Evolutionary conservation across 2,888 invertebrate genomes (phyloP).

Genomic region (Thera britannica): DNA sequence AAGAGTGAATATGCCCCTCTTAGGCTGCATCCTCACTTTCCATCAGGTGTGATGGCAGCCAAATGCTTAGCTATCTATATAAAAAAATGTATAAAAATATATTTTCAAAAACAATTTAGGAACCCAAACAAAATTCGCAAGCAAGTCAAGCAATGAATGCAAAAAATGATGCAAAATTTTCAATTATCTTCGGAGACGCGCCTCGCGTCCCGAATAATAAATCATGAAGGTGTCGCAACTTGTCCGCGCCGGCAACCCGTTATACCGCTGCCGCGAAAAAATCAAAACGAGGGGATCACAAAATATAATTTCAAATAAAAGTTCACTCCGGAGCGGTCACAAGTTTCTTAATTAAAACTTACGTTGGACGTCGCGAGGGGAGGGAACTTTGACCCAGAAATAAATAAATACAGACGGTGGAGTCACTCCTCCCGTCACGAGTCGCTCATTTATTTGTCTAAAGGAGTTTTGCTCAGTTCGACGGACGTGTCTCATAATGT

Average conservation of each 20-base stretch:
- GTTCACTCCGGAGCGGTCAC: conserved; percentile 79
- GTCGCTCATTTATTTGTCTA: conserved; percentile 81
- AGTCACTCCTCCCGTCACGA: conserved; percentile 70
- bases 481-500: conserved; percentile 73
- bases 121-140: conserved; percentile 26
- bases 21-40: no score
- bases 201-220: conserved; percentile 68
- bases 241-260: conserved; percentile 73
- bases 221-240: conserved; percentile 75
- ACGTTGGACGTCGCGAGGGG: conserved; percentile 77
- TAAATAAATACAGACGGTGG: conserved; percentile 79
- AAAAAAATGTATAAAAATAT: background rate
- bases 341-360: conserved; percentile 86
- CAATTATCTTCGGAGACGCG: conserved; percentile 60
- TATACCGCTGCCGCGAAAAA: conserved; percentile 67
- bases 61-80: no score
- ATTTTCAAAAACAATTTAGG: conserved; percentile 15
- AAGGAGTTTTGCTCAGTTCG: conserved; percentile 75
- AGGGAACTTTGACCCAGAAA: conserved; percentile 81
- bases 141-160: conserved; percentile 35
- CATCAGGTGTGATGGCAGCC: no score
- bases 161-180: conserved; percentile 59
- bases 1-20: no score
- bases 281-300: conserved; percentile 76
- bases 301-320: conserved; percentile 84